phyloP scores from a whole-genome alignment of 2,797 vertebrate species.

The Mus caroli region DNA sequence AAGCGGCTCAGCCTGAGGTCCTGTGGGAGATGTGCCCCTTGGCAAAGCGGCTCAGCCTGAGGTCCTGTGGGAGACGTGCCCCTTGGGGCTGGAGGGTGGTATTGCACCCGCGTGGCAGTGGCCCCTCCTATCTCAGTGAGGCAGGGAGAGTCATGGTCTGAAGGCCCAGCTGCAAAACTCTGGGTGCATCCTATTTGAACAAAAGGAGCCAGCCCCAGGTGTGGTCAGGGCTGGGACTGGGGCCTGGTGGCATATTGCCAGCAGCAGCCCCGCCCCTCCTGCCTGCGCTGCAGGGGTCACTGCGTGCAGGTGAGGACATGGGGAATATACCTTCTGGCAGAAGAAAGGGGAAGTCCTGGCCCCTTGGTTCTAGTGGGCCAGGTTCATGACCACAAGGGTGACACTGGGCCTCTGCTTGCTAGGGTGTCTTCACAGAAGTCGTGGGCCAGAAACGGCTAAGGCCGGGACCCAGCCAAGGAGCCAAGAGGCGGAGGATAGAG shows the following conservation, averaged over 20 bases:
- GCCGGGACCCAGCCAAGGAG: slow-evolving; percentile 59
- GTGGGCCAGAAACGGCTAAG: slow-evolving; percentile 90
- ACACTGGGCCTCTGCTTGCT: background rate
- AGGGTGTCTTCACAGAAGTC: slow-evolving; percentile 93
- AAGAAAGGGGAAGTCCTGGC: background rate
- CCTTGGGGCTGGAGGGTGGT: background rate
- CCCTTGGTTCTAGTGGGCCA: background rate
- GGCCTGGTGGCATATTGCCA: background rate
- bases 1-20: background rate
- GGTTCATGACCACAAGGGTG: background rate
- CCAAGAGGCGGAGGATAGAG: slow-evolving; percentile 87
- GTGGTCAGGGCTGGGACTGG: background rate
- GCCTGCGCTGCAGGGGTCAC: background rate
- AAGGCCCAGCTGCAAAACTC: background rate
- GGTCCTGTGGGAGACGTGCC: background rate
- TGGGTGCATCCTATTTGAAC: background rate
- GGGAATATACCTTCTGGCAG: background rate
- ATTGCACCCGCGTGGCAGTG: too few species aligned
- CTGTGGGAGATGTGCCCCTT: background rate
- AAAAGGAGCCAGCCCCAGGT: background rate
- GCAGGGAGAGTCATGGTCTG: background rate
- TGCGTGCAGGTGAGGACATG: background rate
- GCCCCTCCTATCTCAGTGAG: background rate
- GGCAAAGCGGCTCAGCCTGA: background rate
- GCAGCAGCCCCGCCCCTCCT: background rate